phyloP scores from a whole-genome alignment of 2,797 vertebrate genomes.

The Alauda arvensis region DNA sequence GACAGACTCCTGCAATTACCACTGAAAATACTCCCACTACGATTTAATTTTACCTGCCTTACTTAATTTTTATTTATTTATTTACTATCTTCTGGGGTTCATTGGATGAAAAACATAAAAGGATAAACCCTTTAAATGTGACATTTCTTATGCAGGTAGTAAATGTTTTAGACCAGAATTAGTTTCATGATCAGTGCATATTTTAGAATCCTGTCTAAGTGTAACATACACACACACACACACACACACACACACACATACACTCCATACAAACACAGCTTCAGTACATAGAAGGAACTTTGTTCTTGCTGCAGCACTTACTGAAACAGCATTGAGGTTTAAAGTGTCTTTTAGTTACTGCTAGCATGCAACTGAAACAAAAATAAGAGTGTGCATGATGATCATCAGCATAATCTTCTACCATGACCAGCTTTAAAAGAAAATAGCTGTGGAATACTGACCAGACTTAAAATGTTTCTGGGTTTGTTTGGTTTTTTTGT shows the following conservation, averaged over 20 bases:
- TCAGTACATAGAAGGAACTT: not conserved
- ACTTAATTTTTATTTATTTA: not conserved
- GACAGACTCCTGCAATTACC: conserved; percentile 1
- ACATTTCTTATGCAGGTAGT: not conserved
- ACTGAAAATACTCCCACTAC: not conserved
- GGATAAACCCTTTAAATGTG: not conserved
- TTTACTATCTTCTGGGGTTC: not conserved
- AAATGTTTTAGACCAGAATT: not conserved
- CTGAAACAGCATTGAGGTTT: not conserved
- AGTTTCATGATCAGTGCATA: not conserved
- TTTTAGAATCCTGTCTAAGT: not conserved
- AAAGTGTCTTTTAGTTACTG: not conserved
- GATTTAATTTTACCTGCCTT: not conserved
- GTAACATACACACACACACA: not conserved
- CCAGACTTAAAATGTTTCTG: not conserved
- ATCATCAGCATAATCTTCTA: not conserved
- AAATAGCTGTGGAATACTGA: not conserved
- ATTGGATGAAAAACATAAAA: not conserved
- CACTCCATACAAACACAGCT: not conserved
- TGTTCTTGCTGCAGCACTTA: not conserved
- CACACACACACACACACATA: not conserved
- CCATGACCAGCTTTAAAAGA: not conserved
- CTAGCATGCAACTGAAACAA: not conserved
- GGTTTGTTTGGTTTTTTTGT: too few relatives aligned
- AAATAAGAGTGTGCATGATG: not conserved